Percentiles rank a stretch among this genome's conserved stretches.
Evolutionary conservation across 2,797 vertebrate species (phyloP).

Genomic region (Coregonus suidteri): DNA sequence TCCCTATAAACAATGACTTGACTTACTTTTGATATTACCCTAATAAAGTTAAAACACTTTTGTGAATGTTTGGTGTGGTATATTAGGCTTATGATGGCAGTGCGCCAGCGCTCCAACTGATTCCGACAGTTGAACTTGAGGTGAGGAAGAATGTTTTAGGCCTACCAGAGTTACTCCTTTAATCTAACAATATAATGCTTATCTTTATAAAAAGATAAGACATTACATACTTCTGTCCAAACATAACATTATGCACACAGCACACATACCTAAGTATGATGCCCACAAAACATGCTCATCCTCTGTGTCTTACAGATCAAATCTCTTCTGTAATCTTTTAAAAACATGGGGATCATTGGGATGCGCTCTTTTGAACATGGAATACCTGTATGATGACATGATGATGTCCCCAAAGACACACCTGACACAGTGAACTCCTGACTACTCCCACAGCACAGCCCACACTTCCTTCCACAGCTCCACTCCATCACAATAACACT

Average conservation of each 20-base stretch:
- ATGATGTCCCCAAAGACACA: not conserved
- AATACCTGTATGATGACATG: slow-evolving; percentile 11
- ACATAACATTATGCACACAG: not conserved
- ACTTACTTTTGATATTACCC: no score
- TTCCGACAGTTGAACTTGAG: no score
- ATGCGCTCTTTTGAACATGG: slow-evolving; percentile 48
- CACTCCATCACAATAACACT: slow-evolving; percentile 44
- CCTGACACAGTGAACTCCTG: slow-evolving; percentile 47
- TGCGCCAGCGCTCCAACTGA: no score
- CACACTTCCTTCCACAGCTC: slow-evolving; percentile 42
- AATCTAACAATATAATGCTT: no score
- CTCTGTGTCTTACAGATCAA: slow-evolving; percentile 49
- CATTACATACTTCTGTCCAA: slow-evolving; percentile 4
- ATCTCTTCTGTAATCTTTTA: slow-evolving; percentile 48
- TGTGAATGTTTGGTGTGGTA: no score
- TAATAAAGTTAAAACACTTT: no score
- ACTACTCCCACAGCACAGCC: slow-evolving; percentile 27
- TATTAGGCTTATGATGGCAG: no score
- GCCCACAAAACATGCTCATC: slow-evolving; percentile 27
- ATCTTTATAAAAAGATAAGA: no score
- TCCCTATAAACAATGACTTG: no score
- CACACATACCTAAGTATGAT: slow-evolving; percentile 19
- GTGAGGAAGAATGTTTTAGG: no score
- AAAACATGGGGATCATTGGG: slow-evolving; percentile 59
- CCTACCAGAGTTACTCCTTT: no score